These are phyloP conservation scores for Lutjanus erythropterus DNA, from an alignment of 2,113 vertebrate species.

Conservation along the genomic window DNA sequence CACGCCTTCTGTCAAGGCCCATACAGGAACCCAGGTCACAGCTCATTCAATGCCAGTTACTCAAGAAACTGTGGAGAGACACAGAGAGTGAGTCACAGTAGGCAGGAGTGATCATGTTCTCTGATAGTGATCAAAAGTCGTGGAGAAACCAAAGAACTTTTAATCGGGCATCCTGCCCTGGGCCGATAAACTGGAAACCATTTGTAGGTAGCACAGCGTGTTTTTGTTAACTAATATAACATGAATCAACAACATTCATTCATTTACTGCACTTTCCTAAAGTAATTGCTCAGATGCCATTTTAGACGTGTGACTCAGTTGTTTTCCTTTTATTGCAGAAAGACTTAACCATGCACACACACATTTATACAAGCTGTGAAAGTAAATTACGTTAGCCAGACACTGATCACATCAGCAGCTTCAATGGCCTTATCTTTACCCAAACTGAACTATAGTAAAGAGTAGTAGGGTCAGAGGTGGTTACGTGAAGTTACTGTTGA, in stretches of 20 bases:
- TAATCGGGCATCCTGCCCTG: not conserved
- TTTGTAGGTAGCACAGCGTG: not conserved
- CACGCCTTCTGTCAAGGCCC: not conserved
- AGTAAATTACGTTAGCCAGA: not conserved
- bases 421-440: not conserved
- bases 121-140: constrained; percentile 32
- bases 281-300: constrained; percentile 3
- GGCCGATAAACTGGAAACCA: constrained; percentile 18
- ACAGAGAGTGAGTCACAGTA: constrained; percentile 12
- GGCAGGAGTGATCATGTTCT: constrained; percentile 30
- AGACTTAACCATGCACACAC: not conserved
- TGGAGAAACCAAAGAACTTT: constrained; percentile 6
- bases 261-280: not conserved
- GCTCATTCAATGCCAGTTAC: constrained; percentile 2
- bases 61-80: not conserved
- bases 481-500: not conserved
- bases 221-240: constrained; percentile 7
- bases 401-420: not conserved
- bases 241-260: constrained; percentile 17
- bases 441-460: not conserved
- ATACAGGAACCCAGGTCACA: not conserved
- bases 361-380: constrained; percentile 1
- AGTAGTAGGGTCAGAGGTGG: not conserved
- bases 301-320: constrained; percentile 19
- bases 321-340: constrained; percentile 15